A percentile compares a stretch with the other conserved stretches of the same genome.
Evolutionary conservation across 2,888 invertebrate species (phyloP).

Genomic region (Iphiclides podalirius): DNA sequence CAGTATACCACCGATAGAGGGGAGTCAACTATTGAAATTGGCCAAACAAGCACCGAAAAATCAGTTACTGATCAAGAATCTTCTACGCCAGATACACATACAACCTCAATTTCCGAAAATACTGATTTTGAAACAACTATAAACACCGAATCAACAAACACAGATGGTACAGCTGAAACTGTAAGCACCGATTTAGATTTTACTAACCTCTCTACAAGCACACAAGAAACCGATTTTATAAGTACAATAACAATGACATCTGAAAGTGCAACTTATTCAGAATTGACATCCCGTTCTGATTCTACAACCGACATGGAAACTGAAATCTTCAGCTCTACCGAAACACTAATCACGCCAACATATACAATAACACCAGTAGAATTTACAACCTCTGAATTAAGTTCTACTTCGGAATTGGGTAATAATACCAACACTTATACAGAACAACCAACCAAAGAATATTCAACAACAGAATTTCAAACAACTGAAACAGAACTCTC

Average conservation of each 20-base stretch:
- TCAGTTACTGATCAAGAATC: too few relatives aligned
- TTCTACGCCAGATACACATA: not conserved
- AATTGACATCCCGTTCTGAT: not conserved
- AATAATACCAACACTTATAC: not conserved
- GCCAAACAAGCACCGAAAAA: too few relatives aligned
- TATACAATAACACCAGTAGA: not conserved
- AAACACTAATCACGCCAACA: not conserved
- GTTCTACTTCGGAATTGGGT: not conserved
- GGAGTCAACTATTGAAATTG: too few relatives aligned
- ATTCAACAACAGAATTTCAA: not conserved
- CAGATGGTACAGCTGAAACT: not conserved
- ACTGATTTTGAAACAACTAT: not conserved
- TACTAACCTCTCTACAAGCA: not conserved
- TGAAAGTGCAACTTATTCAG: not conserved
- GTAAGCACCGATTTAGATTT: not conserved
- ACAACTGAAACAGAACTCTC: constrained; percentile 20
- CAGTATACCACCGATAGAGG: too few relatives aligned
- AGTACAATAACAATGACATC: constrained; percentile 1
- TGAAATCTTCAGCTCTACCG: not conserved
- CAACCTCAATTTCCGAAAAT: too few relatives aligned
- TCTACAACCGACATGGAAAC: not conserved
- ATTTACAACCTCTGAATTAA: not conserved
- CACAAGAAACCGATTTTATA: not conserved
- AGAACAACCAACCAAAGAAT: not conserved
- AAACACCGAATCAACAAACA: not conserved